These are phyloP conservation scores for Pluvialis apricaria DNA, from an alignment of 2,113 vertebrate genomes.

Conservation along the genomic window DNA sequence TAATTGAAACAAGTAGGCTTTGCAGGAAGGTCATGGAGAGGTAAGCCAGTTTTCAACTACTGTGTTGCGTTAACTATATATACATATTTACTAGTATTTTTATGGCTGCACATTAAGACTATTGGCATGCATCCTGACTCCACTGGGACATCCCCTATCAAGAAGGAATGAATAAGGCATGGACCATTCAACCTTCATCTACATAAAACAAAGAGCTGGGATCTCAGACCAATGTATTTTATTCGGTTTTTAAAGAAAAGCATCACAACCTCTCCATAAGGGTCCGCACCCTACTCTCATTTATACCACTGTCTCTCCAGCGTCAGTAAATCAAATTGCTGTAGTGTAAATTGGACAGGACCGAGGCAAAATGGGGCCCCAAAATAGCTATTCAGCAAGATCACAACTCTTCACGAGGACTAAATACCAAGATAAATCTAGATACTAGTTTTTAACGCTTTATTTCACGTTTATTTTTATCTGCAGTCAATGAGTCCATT, in stretches of 20 bases:
- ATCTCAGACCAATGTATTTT: background rate
- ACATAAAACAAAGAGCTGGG: background rate
- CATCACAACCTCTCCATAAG: background rate
- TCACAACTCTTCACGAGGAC: background rate
- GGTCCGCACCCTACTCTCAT: background rate
- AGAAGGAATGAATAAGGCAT: background rate
- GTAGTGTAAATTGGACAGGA: background rate
- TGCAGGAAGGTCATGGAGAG: background rate
- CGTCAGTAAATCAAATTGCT: background rate
- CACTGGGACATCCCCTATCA: background rate
- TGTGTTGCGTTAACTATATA: background rate
- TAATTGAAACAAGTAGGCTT: background rate
- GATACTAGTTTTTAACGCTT: background rate
- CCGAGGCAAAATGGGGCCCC: background rate
- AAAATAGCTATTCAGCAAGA: background rate
- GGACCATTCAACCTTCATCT: background rate
- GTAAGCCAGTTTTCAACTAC: background rate
- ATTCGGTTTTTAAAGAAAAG: background rate
- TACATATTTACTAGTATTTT: background rate
- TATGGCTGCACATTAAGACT: background rate
- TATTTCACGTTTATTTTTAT: conserved; percentile 20
- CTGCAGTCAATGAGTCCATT: conserved; percentile 16
- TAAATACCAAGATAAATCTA: conserved; percentile 22
- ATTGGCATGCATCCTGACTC: background rate
- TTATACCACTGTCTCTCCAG: background rate